Evolutionary conservation across 2,113 vertebrate species (phyloP).

Genomic region (Pyrgilauda ruficollis): DNA sequence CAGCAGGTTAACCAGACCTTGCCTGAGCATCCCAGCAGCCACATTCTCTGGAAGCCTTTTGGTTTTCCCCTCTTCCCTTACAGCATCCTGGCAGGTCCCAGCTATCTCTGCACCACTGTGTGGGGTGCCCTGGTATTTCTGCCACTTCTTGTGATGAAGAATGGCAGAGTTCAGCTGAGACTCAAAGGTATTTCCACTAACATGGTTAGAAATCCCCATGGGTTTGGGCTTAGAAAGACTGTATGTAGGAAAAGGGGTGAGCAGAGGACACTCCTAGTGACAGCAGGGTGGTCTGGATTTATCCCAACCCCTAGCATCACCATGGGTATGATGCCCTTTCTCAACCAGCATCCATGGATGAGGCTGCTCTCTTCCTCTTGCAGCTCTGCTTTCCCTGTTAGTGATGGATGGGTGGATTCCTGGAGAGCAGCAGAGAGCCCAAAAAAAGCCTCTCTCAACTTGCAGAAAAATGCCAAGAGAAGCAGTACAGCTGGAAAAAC

Average conservation of each 20-base stretch:
- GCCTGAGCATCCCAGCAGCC: neutral
- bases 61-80: neutral
- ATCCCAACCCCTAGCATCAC: neutral
- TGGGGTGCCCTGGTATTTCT: neutral
- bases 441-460: neutral
- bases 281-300: neutral
- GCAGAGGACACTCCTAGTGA: neutral
- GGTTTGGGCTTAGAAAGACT: neutral
- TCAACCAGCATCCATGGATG: neutral
- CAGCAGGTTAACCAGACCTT: neutral
- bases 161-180: neutral
- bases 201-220: neutral
- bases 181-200: neutral
- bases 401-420: neutral
- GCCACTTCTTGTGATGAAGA: neutral
- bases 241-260: neutral
- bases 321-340: neutral
- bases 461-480: neutral
- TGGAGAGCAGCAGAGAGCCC: neutral
- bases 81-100: neutral
- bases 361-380: neutral
- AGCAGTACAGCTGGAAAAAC: constrained; percentile 27
- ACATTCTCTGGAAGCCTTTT: fast-evolving
- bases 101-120: neutral
- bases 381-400: neutral